phyloP scores from a whole-genome alignment of 2,113 vertebrate genomes.

The Chaenocephalus aceratus region DNA sequence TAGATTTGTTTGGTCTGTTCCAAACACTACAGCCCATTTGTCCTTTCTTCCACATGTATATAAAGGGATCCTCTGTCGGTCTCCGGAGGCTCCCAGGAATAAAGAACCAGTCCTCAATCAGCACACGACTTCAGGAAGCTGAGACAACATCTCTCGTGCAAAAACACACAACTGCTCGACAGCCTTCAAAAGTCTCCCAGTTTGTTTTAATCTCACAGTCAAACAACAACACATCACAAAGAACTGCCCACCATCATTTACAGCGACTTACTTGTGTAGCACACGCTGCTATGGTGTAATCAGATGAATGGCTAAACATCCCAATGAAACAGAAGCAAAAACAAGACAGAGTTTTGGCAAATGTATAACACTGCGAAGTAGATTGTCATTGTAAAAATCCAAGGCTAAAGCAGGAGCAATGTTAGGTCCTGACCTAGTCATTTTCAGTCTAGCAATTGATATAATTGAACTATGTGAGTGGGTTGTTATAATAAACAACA shows the following conservation, averaged over 20 bases:
- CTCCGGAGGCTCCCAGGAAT: conserved; percentile 19
- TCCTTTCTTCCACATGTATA: conserved; percentile 6
- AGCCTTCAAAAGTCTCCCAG: neutral
- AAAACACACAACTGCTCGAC: neutral
- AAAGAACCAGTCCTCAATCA: conserved; percentile 28
- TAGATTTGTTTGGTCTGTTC: conserved; percentile 1
- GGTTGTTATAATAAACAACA: neutral
- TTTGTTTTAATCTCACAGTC: neutral
- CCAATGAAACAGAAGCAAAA: neutral
- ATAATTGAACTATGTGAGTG: neutral
- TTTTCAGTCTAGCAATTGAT: neutral
- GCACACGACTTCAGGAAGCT: neutral
- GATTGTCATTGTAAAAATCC: neutral
- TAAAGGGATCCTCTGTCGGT: conserved; percentile 22
- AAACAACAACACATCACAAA: neutral
- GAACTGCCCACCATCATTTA: neutral
- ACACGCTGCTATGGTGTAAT: too few species aligned
- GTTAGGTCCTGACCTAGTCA: neutral
- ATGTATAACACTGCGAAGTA: neutral
- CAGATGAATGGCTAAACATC: neutral
- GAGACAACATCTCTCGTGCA: conserved; percentile 22
- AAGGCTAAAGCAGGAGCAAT: neutral
- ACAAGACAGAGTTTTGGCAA: neutral
- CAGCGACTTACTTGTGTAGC: too few species aligned
- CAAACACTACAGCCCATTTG: neutral